Percentiles rank a stretch among this genome's conserved stretches.
Conservation (phyloP, 2,113 vertebrate species). For the Spilogale gracilis region DNA sequence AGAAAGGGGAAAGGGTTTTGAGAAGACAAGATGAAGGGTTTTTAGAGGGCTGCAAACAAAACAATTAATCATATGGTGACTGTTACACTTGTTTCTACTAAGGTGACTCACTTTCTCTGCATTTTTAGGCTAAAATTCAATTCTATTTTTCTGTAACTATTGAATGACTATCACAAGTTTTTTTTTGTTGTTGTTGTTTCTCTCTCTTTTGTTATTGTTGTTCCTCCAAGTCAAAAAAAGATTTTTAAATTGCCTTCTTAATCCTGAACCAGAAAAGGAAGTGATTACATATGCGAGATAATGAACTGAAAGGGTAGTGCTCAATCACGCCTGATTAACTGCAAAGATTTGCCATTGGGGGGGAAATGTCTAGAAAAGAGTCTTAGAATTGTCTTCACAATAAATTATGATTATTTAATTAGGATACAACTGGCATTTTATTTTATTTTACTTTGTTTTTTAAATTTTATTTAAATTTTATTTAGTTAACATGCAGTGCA, state of each 20-base stretch:
- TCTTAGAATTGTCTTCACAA: conserved; percentile 58
- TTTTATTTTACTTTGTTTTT: neutral
- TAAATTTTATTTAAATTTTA: neutral
- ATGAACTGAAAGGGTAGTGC: neutral
- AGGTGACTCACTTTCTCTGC: conserved; percentile 69
- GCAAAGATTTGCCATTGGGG: neutral
- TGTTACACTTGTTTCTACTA: conserved; percentile 69
- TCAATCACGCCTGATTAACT: neutral
- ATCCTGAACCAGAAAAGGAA: conserved; percentile 62
- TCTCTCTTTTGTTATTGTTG: neutral
- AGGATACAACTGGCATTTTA: conserved; percentile 64
- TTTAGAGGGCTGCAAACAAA: conserved; percentile 80
- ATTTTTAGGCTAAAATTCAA: conserved; percentile 75
- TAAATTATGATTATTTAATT: conserved; percentile 73
- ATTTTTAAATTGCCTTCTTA: conserved; percentile 24
- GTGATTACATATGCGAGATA: conserved; percentile 24
- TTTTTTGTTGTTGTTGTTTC: conserved; percentile 2
- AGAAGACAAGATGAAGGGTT: conserved; percentile 66
- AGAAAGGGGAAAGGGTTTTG: conserved; percentile 47
- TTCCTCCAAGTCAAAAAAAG: neutral
- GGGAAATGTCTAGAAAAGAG: neutral
- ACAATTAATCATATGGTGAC: conserved; percentile 76
- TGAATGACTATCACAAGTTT: conserved; percentile 35
- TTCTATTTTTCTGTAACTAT: conserved; percentile 76
- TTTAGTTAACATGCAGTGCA: neutral